Base-by-base conservation (phyloP, 1,140 invertebrate species). In the Oncopeltus fasciatus region DNA sequence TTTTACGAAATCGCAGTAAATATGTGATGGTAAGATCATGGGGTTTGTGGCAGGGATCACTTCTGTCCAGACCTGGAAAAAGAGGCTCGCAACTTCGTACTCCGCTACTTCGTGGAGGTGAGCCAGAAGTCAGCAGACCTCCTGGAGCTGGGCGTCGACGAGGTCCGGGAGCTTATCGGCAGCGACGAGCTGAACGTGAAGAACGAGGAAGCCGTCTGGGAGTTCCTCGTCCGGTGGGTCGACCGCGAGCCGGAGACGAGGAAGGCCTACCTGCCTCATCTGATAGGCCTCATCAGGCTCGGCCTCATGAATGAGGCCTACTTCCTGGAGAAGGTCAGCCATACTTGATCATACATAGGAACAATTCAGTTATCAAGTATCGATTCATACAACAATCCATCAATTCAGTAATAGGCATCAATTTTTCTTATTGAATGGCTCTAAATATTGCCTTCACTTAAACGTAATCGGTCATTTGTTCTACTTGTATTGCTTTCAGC, bases 291-390 rank as follows among this genome's bases (percentile, higher is more conserved):
- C 60, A 85, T 92, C 64, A 79, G 91, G 20, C 77, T 94, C 1
- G 91, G 92, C 4, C 75, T 95, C 0, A 76, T 95, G 67, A 86
- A 92, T 59, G 90, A 88, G 0, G 82, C 90, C 62, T 87, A 81
- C 68, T 86, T 88, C 68, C 72, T 86, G 24, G 83, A 86, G 67
- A 79, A 81, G 62, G 81, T 84, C 46, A 69, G 18, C 5, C 47
- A n/a, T n/a, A n/a, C n/a, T n/a, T n/a, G n/a, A n/a, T n/a, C n/a
- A n/a, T n/a, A n/a, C n/a, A n/a, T n/a, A n/a, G n/a, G n/a, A n/a
- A n/a, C n/a, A n/a, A n/a, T n/a, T n/a, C n/a, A n/a, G n/a, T n/a
- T n/a, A n/a, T n/a, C n/a, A n/a, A n/a, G n/a, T n/a, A n/a, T n/a
- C n/a, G n/a, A n/a, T n/a, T n/a, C n/a, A n/a, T n/a, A n/a, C n/a